Conservation (phyloP, 2,113 vertebrate genomes). For the Catagonus wagneri region DNA sequence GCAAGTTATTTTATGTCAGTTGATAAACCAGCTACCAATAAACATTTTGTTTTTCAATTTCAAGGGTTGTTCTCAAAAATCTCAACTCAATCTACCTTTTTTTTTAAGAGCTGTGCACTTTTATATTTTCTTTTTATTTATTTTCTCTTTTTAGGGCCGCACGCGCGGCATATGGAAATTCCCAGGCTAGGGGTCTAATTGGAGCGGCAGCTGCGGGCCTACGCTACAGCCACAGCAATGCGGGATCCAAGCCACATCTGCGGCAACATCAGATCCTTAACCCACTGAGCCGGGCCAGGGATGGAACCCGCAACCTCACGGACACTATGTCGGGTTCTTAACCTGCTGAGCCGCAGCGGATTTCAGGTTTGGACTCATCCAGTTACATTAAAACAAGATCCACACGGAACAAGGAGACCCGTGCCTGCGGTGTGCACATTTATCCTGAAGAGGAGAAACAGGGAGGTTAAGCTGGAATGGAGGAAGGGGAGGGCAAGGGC, state of each 20-base stretch:
- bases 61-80: not conserved
- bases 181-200: no score
- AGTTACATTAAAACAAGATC: not conserved
- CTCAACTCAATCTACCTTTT: not conserved
- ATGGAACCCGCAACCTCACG: no score
- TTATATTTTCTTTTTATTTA: no score
- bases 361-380: not conserved
- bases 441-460: not conserved
- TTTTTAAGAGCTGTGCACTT: not conserved
- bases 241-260: no score
- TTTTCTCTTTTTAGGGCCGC: no score
- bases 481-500: not conserved
- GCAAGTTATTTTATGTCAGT: constrained; percentile 23
- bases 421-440: not conserved
- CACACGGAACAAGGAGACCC: not conserved
- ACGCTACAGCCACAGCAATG: no score
- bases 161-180: no score
- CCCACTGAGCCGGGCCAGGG: no score
- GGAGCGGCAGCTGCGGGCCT: no score
- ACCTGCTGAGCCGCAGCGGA: no score
- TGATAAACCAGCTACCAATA: not conserved
- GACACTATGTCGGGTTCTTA: no score
- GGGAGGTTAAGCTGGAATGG: not conserved
- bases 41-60: not conserved
- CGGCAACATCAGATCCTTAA: no score